A percentile compares a stretch with the other conserved stretches of the same genome.
phyloP scores from a whole-genome alignment of 2,797 vertebrate species.

The Helarctos malayanus region DNA sequence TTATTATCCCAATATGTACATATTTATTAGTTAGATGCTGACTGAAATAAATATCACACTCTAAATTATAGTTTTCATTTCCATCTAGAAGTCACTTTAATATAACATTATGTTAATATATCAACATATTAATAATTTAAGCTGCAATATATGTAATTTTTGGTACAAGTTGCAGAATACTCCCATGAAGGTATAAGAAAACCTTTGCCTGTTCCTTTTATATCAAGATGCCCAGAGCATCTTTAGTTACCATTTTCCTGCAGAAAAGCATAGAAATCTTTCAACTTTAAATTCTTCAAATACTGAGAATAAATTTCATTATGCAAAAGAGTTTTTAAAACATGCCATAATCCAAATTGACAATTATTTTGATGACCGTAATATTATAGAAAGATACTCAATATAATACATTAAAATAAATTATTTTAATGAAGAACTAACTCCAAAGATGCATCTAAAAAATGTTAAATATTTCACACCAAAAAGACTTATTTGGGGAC shows the following conservation, averaged over 20 bases:
- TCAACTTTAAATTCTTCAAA: neutral
- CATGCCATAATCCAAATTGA: neutral
- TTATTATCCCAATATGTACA: neutral
- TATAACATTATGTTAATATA: neutral
- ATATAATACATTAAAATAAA: neutral
- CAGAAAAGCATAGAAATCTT: neutral
- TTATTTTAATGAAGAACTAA: conserved; percentile 30
- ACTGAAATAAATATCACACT: neutral
- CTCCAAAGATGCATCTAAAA: neutral
- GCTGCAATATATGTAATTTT: neutral
- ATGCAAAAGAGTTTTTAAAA: neutral
- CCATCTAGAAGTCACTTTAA: neutral
- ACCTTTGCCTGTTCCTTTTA: neutral
- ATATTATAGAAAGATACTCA: neutral
- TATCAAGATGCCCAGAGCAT: neutral
- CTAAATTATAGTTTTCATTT: neutral
- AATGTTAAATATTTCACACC: neutral
- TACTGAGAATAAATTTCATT: neutral
- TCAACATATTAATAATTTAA: neutral
- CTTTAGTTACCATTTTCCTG: neutral
- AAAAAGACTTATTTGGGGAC: neutral
- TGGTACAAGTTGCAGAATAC: neutral
- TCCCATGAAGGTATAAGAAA: neutral
- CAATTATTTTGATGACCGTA: neutral
- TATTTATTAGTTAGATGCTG: neutral